Evolutionary conservation across 2,888 invertebrate genomes (phyloP), one percentile per base, ranked within the genome.

Genomic region (Plagodis dolabraria): DNA sequence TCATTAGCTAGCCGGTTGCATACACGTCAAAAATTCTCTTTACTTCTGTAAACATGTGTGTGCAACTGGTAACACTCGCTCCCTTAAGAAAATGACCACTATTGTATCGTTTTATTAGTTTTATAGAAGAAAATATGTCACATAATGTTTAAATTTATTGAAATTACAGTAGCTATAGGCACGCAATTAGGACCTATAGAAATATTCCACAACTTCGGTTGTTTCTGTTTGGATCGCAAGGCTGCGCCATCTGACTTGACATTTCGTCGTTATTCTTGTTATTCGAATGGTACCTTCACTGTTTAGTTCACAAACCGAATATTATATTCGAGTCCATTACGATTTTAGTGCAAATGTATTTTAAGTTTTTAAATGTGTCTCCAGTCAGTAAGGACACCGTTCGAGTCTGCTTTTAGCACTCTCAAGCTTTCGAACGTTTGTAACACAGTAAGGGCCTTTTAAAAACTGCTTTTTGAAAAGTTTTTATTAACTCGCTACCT

Each of bases 261-360:
- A 53, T 48, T 60, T 9, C 33, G 9, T 69, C 70, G 67, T 43
- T 12, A 22, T 22, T 5, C 1, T 11, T 12, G 12, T 43, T 12
- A 43, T 43, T 43, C 11, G 7, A 12, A 43, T 43, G 6, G 38
- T 38, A 10, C 12, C 5, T 6, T 11, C 11, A 12, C 11, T 5
- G 11, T 7, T 43, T 5, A 12, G 7, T 12, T 5, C 6, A 12
- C 11, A 43, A 43, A 43, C 11, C 12, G 10, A 11, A 43, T 43
- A 72, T 74, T 7, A 36, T 45, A 74, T 71, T 68, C 60, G 63
- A 67, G 46, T 44, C 73, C 75, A 80, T 83, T 82, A 80, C 75
- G 63, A 66, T 78, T 82, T 80, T 76, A 80, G 75, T 79, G 72
- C 68, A 69, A 69, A 71, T 70, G 70, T 74, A 79, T 79, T 79